Base-by-base conservation (phyloP, 2,797 vertebrate genomes). In the Poecilia wingei region DNA sequence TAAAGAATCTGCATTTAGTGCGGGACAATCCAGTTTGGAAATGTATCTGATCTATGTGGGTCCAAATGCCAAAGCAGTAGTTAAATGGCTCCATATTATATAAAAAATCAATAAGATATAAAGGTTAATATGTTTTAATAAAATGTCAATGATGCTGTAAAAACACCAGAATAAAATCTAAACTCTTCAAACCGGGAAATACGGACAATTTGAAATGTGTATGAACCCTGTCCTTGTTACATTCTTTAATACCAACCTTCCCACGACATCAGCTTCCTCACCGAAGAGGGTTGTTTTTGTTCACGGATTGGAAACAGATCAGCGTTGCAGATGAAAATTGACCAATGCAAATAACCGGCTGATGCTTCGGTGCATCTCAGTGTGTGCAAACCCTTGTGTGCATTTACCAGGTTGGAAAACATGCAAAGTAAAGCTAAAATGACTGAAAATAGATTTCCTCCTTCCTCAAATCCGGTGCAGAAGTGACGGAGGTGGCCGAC, bases 401-500 rank as follows among this genome's bases (percentile, higher is more conserved):
- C 7, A 22, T 43, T 36, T 36, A 25, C 41, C 20, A 68, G 9
- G 18, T 12, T 33, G 18, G 20, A 18, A 53, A 51, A 12, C 53
- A 28, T 51, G 33, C 28, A 55, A 33, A 41, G 43, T 36, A 25
- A 83, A 77, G 68, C 45, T 68, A 33, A 18, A 55, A 25, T 72
- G 51, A 69, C 31, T 47, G 57, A 7, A 57, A 75, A 61, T 47
- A 43, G 18, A 55, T 25, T 45, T 55, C 74, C 39, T 73, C 22
- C 39, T 57, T n/a, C 53, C 53, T 51, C 66, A 25, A 45, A 80
- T 64, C 61, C 45, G 59, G n/a, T n/a, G 43, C 39, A 75, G 47
- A 83, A 80, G 64, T 47, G 66, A 41, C 57, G 25, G 13, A 8
- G 51, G 51, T 47, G 28, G 18, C 76, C 61, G 49, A 39, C 86